Evolutionary conservation across 2,113 vertebrate genomes (phyloP), one percentile per base, ranked within the genome.

Genomic region (Origma solitaria): DNA sequence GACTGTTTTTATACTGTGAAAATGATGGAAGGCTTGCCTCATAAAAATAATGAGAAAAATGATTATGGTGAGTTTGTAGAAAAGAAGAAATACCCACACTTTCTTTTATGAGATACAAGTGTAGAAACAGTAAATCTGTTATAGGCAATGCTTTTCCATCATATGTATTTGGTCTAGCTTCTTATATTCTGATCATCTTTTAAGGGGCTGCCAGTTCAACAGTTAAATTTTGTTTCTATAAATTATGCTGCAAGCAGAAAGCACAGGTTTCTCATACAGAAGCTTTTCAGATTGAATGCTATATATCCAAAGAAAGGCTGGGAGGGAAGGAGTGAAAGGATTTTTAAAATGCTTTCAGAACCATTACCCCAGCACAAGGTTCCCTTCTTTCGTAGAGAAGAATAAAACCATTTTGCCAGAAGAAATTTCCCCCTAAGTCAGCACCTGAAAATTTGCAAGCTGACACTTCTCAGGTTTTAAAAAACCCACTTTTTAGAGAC

Each of bases 1-100:
- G 56, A 88, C 31, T 79, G 76, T 91, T 96, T 91, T 86, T 88
- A 35, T 49, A 37, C 28, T 85, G 58, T 86, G 83, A 79, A 94
- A 81, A 79, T 19, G 22, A 38, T 75, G 71, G 35, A 91, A 28
- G 51, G 73, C 56, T 73, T 91, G 54, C 76, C 28, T 80, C 20
- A 60, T 76, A 49, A 68, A 94, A 92, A 73, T 40, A 64, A 45
- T 19, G 19, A 88, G 51, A 40, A 65, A 69, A 76, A 38, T 35
- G 7, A 78, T 75, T 51, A 72, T 60, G 23, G 33, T 77, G 70
- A 88, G 15, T 94, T 95, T 93, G 54, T 91, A 68, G 77, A 79
- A 88, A 95, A 93, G 75, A 90, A 75, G 45, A 88, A 94, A 90
- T 72, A 61, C 12, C 66, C 35, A 33, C 3, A 18, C 10, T 56